phyloP scores from a whole-genome alignment of 1,140 invertebrate species.

The Tetragnatha versicolor region DNA sequence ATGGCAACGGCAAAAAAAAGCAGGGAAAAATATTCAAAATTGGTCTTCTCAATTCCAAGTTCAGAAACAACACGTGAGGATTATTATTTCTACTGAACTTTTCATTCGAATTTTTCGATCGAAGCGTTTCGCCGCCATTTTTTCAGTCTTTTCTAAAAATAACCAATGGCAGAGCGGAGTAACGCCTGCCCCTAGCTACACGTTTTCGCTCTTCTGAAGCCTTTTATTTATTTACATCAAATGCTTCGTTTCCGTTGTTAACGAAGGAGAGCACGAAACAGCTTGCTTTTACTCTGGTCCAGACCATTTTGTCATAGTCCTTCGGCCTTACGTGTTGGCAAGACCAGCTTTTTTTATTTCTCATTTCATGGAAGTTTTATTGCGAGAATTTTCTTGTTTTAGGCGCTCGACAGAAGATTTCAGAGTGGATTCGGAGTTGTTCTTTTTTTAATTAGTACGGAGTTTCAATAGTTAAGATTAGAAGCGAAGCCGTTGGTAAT shows the following conservation, averaged over 20 bases:
- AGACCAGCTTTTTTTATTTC: not conserved
- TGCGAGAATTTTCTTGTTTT: not conserved
- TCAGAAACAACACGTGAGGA: slow-evolving; percentile 21
- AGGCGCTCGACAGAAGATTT: not conserved
- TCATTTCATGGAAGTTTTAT: slow-evolving; percentile 7
- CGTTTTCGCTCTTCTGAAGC: slow-evolving; percentile 39
- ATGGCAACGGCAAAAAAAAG: slow-evolving; percentile 1
- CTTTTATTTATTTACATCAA: slow-evolving; percentile 52
- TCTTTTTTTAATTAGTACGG: slow-evolving; percentile 20
- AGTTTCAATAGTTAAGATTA: slow-evolving; percentile 9
- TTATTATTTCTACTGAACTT: slow-evolving; percentile 33
- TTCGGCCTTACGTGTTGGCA: slow-evolving; percentile 18
- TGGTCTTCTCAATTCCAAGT: slow-evolving; percentile 35
- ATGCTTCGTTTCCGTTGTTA: slow-evolving; percentile 36
- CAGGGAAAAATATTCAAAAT: slow-evolving; percentile 12
- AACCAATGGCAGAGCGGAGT: slow-evolving; percentile 18
- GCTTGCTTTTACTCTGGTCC: slow-evolving; percentile 21
- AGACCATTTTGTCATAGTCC: slow-evolving; percentile 11
- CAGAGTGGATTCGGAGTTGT: not conserved
- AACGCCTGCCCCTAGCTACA: slow-evolving; percentile 25
- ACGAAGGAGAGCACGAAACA: slow-evolving; percentile 37
- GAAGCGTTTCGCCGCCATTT: too few species aligned
- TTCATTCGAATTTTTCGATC: slow-evolving; percentile 43
- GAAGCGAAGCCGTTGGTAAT: too few species aligned
- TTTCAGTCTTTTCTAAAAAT: slow-evolving; percentile 30